Evolutionary conservation across 2,797 vertebrate species (phyloP).

Genomic region (Pangasius larnaudii): DNA sequence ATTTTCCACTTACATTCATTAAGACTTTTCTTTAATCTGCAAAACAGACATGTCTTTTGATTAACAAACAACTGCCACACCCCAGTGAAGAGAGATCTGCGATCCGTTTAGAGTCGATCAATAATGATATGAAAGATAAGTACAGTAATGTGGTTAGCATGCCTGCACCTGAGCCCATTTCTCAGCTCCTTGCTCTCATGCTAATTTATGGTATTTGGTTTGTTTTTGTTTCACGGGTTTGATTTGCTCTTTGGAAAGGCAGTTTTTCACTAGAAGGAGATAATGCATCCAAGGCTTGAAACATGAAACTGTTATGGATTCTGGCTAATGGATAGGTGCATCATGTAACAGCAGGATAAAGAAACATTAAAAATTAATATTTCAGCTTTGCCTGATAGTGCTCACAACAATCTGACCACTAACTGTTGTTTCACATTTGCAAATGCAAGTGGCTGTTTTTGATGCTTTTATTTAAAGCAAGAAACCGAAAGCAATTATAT

Average conservation of each 20-base stretch:
- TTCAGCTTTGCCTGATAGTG: neutral
- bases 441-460: neutral
- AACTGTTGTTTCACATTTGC: neutral
- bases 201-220: neutral
- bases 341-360: neutral
- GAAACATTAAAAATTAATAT: neutral
- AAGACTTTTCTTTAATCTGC: neutral
- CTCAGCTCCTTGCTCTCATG: neutral
- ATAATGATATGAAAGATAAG: conserved; percentile 28
- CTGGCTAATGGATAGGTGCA: neutral
- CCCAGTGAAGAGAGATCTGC: neutral
- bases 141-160: conserved; percentile 3
- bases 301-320: neutral
- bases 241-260: neutral
- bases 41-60: neutral
- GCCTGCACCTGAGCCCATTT: neutral
- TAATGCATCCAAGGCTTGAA: neutral
- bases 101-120: neutral
- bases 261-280: neutral
- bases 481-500: neutral
- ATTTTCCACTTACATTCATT: neutral
- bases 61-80: conserved; percentile 23
- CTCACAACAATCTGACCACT: neutral
- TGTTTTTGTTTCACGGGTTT: neutral
- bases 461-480: neutral